phyloP scores from a whole-genome alignment of 2,797 vertebrate species.

The Tokudaia tokunoshimensis region DNA sequence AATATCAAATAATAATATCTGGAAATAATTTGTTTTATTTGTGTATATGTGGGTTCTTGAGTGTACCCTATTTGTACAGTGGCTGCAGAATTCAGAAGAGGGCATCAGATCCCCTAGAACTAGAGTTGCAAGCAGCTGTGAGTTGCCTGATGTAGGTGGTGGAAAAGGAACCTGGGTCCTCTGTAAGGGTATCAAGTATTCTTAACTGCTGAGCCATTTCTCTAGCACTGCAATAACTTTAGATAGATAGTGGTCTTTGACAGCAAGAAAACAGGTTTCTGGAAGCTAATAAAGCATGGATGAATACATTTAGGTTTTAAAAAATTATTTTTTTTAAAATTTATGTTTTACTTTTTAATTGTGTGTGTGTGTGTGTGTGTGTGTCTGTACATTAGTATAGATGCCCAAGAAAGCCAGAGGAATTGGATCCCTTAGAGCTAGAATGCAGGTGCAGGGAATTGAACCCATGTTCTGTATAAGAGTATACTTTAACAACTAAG shows the following conservation, averaged over 20 bases:
- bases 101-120: not conserved
- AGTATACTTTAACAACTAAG: not conserved
- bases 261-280: slow-evolving; percentile 60
- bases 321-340: not conserved
- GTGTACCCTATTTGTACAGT: not conserved
- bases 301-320: slow-evolving; percentile 20
- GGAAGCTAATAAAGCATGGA: slow-evolving; percentile 52
- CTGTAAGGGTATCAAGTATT: not conserved
- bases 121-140: not conserved
- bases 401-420: not conserved
- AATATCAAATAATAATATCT: slow-evolving; percentile 55
- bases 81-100: not conserved
- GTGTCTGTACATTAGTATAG: not conserved
- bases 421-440: not conserved
- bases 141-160: not conserved
- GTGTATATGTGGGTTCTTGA: not conserved
- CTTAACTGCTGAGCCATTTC: not conserved
- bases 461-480: not conserved
- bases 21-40: slow-evolving; percentile 7
- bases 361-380: not conserved
- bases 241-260: slow-evolving; percentile 52
- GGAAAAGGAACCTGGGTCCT: not conserved
- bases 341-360: not conserved
- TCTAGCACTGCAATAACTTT: not conserved
- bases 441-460: not conserved